Percentiles rank a stretch among this genome's conserved stretches.
Evolutionary conservation across 1,140 invertebrate genomes (phyloP).

Genomic region (Megalonaias nervosa): DNA sequence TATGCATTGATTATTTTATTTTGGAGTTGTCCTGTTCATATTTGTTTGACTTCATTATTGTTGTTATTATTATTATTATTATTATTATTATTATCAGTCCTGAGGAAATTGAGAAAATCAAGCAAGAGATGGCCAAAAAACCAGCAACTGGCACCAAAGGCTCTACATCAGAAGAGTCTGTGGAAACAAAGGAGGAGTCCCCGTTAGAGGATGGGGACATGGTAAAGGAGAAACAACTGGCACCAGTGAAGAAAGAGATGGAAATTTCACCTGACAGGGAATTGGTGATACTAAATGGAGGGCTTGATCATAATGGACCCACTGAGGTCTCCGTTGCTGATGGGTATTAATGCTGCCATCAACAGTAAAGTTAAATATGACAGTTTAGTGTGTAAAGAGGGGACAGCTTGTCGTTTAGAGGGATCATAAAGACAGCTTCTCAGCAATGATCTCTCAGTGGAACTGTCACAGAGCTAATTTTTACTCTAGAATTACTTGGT

Average conservation of each 20-base stretch:
- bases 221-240: conserved; percentile 4
- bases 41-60: not conserved
- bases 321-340: no score
- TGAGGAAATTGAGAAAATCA: conserved; percentile 61
- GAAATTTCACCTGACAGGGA: not conserved
- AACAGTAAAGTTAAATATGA: no score
- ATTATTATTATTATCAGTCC: conserved; percentile 38
- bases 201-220: not conserved
- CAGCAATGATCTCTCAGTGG: no score
- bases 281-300: not conserved
- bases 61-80: not conserved
- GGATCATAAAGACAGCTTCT: no score
- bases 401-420: no score
- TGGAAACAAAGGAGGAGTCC: not conserved
- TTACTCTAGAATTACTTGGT: no score
- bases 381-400: no score
- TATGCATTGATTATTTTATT: not conserved
- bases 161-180: not conserved
- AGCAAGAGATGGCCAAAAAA: conserved; percentile 50
- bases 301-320: not conserved
- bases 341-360: no score
- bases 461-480: no score
- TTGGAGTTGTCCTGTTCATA: not conserved
- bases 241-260: not conserved
- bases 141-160: not conserved